These are phyloP conservation scores for Chionomys nivalis DNA, from an alignment of 2,113 vertebrate genomes.

Conservation along the genomic window DNA sequence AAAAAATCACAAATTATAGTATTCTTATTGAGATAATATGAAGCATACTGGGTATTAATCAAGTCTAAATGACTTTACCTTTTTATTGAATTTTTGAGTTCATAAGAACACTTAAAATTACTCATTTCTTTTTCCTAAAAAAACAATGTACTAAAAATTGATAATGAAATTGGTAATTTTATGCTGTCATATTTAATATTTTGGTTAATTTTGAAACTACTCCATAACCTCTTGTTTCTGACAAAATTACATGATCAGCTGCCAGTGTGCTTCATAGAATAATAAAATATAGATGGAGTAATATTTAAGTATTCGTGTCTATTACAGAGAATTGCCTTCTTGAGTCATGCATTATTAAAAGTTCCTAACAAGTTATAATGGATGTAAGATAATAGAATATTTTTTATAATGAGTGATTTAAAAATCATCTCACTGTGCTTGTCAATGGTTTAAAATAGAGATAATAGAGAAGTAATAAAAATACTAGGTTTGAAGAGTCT, in stretches of 20 bases:
- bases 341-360: conserved; percentile 77
- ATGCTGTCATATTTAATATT: conserved; percentile 67
- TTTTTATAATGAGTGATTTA: conserved; percentile 74
- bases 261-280: conserved; percentile 70
- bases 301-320: conserved; percentile 78
- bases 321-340: conserved; percentile 75
- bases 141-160: conserved; percentile 52
- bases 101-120: conserved; percentile 26
- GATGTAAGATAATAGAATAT: conserved; percentile 77
- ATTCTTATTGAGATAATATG: not conserved
- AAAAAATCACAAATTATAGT: not conserved
- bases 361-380: conserved; percentile 80
- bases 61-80: not conserved
- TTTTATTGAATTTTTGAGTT: conserved; percentile 43
- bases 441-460: conserved; percentile 70
- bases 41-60: not conserved
- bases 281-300: conserved; percentile 75
- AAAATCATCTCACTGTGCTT: conserved; percentile 70
- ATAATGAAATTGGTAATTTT: conserved; percentile 60
- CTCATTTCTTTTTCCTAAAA: not conserved
- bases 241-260: conserved; percentile 69
- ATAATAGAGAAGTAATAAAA: conserved; percentile 67
- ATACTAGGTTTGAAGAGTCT: conserved; percentile 28
- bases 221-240: conserved; percentile 68
- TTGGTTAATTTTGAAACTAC: conserved; percentile 61